Conservation (phyloP, 2,113 vertebrate species). For the Onychostruthus taczanowskii region DNA sequence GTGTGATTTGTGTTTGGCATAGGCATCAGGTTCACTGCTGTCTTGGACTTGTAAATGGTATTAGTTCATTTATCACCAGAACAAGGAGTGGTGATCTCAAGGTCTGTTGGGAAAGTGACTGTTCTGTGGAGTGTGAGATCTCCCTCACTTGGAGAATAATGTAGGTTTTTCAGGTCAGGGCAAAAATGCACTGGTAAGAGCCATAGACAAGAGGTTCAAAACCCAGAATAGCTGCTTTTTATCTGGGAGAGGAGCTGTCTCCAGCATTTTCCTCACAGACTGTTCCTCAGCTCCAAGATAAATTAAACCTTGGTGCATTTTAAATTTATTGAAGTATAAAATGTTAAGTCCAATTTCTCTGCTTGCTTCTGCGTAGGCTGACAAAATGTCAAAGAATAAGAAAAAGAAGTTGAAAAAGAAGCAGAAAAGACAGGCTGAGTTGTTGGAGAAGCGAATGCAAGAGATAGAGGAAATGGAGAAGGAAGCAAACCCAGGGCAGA, state of each 20-base stretch:
- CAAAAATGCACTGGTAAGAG: not conserved
- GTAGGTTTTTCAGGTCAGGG: not conserved
- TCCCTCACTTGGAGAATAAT: not conserved
- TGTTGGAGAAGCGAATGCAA: conserved; percentile 91
- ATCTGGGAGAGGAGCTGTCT: not conserved
- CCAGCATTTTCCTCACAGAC: not conserved
- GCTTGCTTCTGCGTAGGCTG: conserved; percentile 73
- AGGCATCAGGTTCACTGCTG: not conserved
- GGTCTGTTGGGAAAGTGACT: not conserved
- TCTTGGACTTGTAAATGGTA: not conserved
- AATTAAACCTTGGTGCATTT: not conserved
- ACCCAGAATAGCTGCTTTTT: not conserved
- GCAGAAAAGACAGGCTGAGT: conserved; percentile 92
- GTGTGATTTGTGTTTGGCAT: not conserved
- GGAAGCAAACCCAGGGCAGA: conserved; percentile 82
- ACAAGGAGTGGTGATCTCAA: not conserved
- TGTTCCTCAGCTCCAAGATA: not conserved
- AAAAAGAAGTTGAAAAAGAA: conserved; percentile 99
- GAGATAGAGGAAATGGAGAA: conserved; percentile 88
- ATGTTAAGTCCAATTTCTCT: conserved; percentile 37
- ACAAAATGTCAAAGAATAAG: conserved; percentile 98
- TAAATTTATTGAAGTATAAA: not conserved
- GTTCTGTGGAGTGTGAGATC: not conserved
- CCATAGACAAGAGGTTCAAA: not conserved
- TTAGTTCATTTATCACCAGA: not conserved